Evolutionary conservation across 2,888 invertebrate genomes (phyloP), one percentile per base, ranked within the genome.

Genomic region (Pharmacophagus antenor): DNA sequence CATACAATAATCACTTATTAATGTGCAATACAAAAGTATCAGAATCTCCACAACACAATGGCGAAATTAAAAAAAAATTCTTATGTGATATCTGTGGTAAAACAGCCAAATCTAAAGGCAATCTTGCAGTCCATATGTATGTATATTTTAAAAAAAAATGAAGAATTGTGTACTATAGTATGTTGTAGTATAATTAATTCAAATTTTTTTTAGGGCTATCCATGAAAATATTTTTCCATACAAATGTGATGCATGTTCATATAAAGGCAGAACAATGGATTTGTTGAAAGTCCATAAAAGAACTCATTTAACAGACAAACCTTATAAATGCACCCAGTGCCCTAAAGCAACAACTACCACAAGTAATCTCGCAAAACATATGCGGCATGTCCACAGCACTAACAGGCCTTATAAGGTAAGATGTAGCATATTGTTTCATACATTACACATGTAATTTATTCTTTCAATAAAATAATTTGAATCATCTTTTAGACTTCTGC

Each of bases 61-160:
- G 58, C n/a, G 63, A 63, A 49, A 55, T 48, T 27, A 49, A 74
- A 64, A 80, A 69, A 60, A 79, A 70, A 51, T 88, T 85, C 66
- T 74, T 89, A 0, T 89, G 89, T 72, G 89, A 89, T 63, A 80
- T 84, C 42, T 89, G 89, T 70, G 89, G 89, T 1, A 88, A 89
- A 70, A 82, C 81, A 47, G 75, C 85, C 17, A 74, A 65, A 56
- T 85, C 88, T 1, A 83, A 84, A 68, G 86, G 86, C 56, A 83
- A 77, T 66, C 77, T 89, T n/a, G 63, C 81, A 54, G 77, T 79
- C 53, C 89, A 89, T 65, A 88, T 79, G 89, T 89, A 77, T 67
- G 87, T 82, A 62, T 65, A n/a, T 44, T 56, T 51, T 44, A n/a
- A n/a, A n/a, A n/a, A n/a, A n/a, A n/a, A n/a, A n/a, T n/a, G n/a